A percentile compares a stretch with the other conserved stretches of the same genome.
phyloP scores from a whole-genome alignment of 1,140 invertebrate genomes.

The Apis florea region DNA sequence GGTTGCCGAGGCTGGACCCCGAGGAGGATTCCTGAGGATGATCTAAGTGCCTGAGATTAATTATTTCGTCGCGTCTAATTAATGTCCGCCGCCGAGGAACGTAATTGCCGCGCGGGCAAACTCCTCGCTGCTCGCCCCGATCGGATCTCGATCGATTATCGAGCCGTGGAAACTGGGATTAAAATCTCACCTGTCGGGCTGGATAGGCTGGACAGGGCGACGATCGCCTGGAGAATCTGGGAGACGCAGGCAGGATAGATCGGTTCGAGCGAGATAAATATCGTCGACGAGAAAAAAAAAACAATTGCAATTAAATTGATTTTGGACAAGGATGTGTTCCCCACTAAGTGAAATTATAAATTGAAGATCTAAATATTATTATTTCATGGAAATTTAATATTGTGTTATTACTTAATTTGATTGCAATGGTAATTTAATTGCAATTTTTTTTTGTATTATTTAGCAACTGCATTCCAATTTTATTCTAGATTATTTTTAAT shows the following conservation, averaged over 20 bases:
- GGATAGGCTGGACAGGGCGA: not conserved
- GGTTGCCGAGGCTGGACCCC: constrained; percentile 3
- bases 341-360: no score
- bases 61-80: constrained; percentile 72
- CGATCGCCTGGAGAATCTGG: not conserved
- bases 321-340: no score
- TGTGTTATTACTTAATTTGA: no score
- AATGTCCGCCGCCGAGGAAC: constrained; percentile 56
- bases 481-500: no score
- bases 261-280: not conserved
- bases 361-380: no score
- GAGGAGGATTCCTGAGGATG: constrained; percentile 61
- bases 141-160: constrained; percentile 55
- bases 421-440: no score
- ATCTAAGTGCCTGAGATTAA: constrained; percentile 70
- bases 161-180: not conserved
- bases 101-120: constrained; percentile 54
- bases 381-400: no score
- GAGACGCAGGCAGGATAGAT: not conserved
- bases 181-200: not conserved
- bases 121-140: not conserved
- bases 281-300: no score
- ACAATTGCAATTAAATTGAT: no score
- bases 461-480: no score
- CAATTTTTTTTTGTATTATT: no score